Evolutionary conservation across 2,797 vertebrate species (phyloP).

Genomic region (Arrhamphus sclerolepis): DNA sequence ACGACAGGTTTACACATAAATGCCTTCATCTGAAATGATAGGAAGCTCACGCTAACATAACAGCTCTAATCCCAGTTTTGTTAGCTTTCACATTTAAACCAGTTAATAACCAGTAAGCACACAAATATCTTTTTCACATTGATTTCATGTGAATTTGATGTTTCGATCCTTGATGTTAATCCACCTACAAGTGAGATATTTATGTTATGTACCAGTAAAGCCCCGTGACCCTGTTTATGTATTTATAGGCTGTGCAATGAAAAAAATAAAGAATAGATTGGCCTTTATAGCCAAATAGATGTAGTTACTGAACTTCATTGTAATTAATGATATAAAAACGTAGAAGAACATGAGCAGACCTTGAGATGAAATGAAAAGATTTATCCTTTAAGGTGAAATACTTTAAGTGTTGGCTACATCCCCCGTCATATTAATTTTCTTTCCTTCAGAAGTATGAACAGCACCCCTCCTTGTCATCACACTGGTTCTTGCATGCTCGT

Average conservation of each 20-base stretch:
- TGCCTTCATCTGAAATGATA: background rate
- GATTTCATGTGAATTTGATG: background rate
- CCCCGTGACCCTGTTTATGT: too few species aligned
- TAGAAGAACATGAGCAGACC: background rate
- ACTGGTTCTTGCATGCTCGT: slow-evolving; percentile 20
- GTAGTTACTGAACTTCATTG: background rate
- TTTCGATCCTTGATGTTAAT: too few species aligned
- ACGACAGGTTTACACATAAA: slow-evolving; percentile 6
- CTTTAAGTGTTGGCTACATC: slow-evolving; percentile 1
- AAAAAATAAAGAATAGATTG: slow-evolving; percentile 4
- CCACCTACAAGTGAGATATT: too few species aligned
- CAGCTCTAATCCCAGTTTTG: slow-evolving; percentile 15
- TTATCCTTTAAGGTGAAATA: background rate
- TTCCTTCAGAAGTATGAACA: slow-evolving; percentile 25
- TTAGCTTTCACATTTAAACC: slow-evolving; percentile 4
- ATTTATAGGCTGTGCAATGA: background rate
- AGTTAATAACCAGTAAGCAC: slow-evolving; percentile 2
- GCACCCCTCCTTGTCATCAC: slow-evolving; percentile 14
- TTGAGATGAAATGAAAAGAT: slow-evolving; percentile 6
- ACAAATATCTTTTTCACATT: background rate
- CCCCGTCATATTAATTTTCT: slow-evolving; percentile 2
- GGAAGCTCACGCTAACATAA: slow-evolving; percentile 6
- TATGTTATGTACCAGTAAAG: too few species aligned
- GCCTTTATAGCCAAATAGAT: background rate
- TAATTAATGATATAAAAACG: background rate